Base-by-base conservation (phyloP, 2,888 invertebrate species). In the Iphiclides podalirius region DNA sequence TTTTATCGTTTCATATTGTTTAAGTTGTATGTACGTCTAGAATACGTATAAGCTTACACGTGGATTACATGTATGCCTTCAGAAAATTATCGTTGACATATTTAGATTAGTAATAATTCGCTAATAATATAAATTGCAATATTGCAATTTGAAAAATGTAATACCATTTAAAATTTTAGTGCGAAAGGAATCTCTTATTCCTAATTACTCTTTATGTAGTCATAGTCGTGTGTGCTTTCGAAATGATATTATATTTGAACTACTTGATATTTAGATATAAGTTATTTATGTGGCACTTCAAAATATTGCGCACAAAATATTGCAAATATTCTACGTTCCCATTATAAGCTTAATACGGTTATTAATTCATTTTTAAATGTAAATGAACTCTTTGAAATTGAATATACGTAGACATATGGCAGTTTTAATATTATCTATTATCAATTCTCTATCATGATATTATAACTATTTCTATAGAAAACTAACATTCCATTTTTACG, bases 181-280 rank as follows among this genome's bases (percentile, higher is more conserved):
- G 16, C 14, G 14, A 28, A 28, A 40, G 53, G 57, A 59, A 59
- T 57, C 59, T 59, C 59, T 48, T 52, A 59, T 52, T 53, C 47
- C 49, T 50, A 39, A 34, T 14, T 39, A 45, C 3, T 45, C 17
- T 34, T 34, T 43, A 34, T 33, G 36, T 36, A 40, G 34, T 43
- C 28, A 48, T 52, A 40, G 31, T 49, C 33, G 50, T 36, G 44
- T 45, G 50, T 49, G 49, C 49, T 45, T 50, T 47, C 45, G 44
- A 39, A 50, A 39, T 39, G 45, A 50, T 44, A 40, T 44, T 44
- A 31, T 34, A 38, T 26, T 47, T 44, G 23, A 47, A 38, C 11
- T 43, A 16, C 11, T 37, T 15, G 16, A n/a, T 11, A 15, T 17
- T 16, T 49, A 50, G 44, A 13, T 26, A 20, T 43, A 49, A 43